Conservation (phyloP, 1,140 invertebrate species). For the Hyles euphorbiae region DNA sequence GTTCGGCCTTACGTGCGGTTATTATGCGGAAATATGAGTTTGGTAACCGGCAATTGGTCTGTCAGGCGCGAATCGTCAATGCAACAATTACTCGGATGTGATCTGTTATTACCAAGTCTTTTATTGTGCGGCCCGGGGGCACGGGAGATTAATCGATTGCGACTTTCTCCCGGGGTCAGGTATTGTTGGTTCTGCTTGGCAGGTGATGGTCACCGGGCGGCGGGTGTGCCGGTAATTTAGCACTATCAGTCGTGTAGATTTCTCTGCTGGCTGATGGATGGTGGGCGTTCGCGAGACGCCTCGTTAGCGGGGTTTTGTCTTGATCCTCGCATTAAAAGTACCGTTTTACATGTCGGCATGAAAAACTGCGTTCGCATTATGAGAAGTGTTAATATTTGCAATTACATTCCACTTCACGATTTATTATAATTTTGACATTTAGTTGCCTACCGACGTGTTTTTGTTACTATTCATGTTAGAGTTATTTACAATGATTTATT, state of each 20-base stretch:
- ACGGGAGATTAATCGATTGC: conserved; percentile 52
- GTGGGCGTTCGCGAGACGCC: background rate
- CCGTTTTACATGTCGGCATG: background rate
- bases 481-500: too few species aligned
- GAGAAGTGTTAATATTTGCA: background rate
- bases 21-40: conserved; percentile 37
- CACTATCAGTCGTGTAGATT: conserved; percentile 38
- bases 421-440: too few species aligned
- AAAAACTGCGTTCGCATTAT: conserved; percentile 1
- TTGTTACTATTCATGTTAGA: too few species aligned
- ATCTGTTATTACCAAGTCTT: conserved; percentile 51
- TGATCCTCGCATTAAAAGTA: background rate
- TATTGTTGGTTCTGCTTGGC: conserved; percentile 33
- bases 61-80: conserved; percentile 45
- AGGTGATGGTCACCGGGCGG: conserved; percentile 27
- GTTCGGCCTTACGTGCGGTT: background rate
- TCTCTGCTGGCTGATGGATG: conserved; percentile 24
- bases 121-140: conserved; percentile 40
- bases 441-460: too few species aligned
- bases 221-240: conserved; percentile 39
- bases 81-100: conserved; percentile 50
- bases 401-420: too few species aligned
- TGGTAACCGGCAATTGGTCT: conserved; percentile 32
- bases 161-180: conserved; percentile 52
- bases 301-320: conserved; percentile 4